phyloP scores from a whole-genome alignment of 2,888 invertebrate species.

The Epirrita christyi region DNA sequence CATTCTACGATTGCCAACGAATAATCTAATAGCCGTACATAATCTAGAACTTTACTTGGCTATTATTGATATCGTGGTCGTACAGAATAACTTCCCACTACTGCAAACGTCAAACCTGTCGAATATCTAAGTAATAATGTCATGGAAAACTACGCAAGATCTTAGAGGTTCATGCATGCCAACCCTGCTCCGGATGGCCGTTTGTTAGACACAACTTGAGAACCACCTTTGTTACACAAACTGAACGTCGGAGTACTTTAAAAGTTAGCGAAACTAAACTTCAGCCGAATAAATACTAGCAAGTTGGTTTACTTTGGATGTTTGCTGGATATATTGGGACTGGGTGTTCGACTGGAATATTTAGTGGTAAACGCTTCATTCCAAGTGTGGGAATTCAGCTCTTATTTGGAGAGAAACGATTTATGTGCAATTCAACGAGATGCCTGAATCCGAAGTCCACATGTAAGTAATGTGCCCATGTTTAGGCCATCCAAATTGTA shows the following conservation, averaged over 20 bases:
- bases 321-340: constrained; percentile 50
- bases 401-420: background rate
- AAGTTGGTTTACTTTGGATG: constrained; percentile 50
- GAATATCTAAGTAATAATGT: too few species aligned
- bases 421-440: background rate
- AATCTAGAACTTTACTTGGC: too few species aligned
- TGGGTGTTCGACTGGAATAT: constrained; percentile 41
- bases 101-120: too few species aligned
- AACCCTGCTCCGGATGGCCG: constrained; percentile 42
- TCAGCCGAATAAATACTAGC: constrained; percentile 53
- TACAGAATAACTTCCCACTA: too few species aligned
- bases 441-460: background rate
- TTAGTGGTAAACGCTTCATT: constrained; percentile 29
- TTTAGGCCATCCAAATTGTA: background rate
- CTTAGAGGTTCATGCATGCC: background rate
- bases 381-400: constrained; percentile 19
- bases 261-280: constrained; percentile 56
- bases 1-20: too few species aligned
- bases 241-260: constrained; percentile 55
- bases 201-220: constrained; percentile 53
- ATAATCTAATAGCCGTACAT: too few species aligned
- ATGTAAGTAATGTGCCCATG: background rate
- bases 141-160: too few species aligned
- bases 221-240: constrained; percentile 62
- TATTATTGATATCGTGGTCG: too few species aligned